Percentiles rank a stretch among this genome's conserved stretches.
Evolutionary conservation across 2,113 vertebrate genomes (phyloP).

Genomic region (Myocastor coypus): DNA sequence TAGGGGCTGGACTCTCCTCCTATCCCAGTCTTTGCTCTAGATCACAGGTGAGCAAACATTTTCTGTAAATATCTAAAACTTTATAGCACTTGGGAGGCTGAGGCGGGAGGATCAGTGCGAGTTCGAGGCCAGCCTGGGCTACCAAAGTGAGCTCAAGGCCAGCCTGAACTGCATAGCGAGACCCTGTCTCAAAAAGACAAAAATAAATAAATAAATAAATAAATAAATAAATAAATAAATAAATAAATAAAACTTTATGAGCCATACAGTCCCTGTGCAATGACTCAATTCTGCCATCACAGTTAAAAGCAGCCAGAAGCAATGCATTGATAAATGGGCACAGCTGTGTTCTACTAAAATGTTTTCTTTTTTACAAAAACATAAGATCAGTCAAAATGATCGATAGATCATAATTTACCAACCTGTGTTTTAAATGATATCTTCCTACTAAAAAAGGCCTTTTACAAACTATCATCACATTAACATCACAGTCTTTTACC

Average conservation of each 20-base stretch:
- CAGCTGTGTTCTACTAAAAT: background rate
- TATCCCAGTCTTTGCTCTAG: background rate
- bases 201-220: too few relatives aligned
- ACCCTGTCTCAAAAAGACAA: too few relatives aligned
- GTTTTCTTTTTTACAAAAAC: background rate
- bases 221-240: too few relatives aligned
- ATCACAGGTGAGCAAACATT: background rate
- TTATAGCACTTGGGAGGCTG: too few relatives aligned
- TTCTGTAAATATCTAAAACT: background rate
- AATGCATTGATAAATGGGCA: background rate
- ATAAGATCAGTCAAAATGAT: background rate
- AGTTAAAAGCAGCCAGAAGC: background rate
- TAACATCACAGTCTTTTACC: background rate
- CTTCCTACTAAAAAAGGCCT: background rate
- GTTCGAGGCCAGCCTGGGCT: too few relatives aligned
- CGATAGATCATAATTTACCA: constrained; percentile 3
- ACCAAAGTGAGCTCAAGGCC: too few relatives aligned
- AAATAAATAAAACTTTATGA: background rate
- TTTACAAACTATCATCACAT: background rate
- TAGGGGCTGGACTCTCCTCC: background rate
- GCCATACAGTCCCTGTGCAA: background rate
- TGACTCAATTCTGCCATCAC: background rate
- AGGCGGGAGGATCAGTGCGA: too few relatives aligned
- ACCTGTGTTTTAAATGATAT: background rate
- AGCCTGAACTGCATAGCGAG: too few relatives aligned